Evolutionary conservation across 2,797 vertebrate genomes (phyloP), one percentile per base, ranked within the genome.

Genomic region (Coilia nasus): DNA sequence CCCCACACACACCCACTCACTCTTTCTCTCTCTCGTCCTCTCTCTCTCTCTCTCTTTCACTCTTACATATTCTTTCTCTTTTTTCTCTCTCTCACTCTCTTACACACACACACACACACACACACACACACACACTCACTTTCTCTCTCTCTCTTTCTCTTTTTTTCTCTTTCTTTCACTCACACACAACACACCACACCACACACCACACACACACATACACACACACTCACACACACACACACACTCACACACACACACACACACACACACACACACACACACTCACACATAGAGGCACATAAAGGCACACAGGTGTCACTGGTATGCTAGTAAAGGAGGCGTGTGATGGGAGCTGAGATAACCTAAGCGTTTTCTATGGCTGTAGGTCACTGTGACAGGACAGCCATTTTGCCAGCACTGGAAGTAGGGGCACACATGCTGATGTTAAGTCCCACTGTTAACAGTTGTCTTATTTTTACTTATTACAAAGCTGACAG

Each of bases 301-400:
- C 31, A 44, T 6, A 78, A 78, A 78, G 35, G 71, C 71, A 78
- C 71, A 78, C 71, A 78, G 71, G 71, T 78, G 71, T 15, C 17
- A 9, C 4, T 78, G 21, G 31, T 78, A 21, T 44, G 35, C 71
- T 44, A 35, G 35, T 78, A 41, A 78, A 78, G 41, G 17, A 78
- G 71, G 35, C 35, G n/a, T 17, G 71, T 11, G 71, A 78, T 78
- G 15, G 31, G 11, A 35, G 17, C 19, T 41, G 71, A 41, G 35
- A 78, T 78, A 41, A 21, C 71, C 31, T 21, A 78, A 78, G 71
- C 17, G 1, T 0, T 21, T 19, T 59, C 57, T 59, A 59, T 21
- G 19, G 57, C 57, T 59, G 57, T 78, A 19, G 35, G 71, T 41
- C 71, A 78, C 67, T 41, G 67, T 75, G 31, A 41, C 71, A 78